Evolutionary conservation across 2,113 vertebrate species (phyloP), one percentile per base, ranked within the genome.

Genomic region (Acanthochromis polyacanthus): DNA sequence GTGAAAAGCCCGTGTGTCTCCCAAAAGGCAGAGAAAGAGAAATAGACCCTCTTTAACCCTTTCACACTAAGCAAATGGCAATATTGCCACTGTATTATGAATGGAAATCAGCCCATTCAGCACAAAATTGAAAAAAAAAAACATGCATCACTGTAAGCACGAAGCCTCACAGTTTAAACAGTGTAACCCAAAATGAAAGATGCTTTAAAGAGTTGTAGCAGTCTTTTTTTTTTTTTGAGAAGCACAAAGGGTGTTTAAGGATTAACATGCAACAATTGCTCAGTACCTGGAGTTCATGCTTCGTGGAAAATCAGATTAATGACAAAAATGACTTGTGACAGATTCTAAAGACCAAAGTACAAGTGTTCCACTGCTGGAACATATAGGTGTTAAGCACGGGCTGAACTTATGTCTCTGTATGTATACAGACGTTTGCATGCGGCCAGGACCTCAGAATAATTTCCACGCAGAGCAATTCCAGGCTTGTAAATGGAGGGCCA

Each of bases 401-500:
- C 10, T 60, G 23, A 56, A 78, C 48, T 19, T 10, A n/a, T 67
- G 66, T 57, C 68, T 57, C 28, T 70, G 57, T 62, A 62, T 75
- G 50, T 28, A 45, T 59, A 30, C 51, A 50, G 17, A 40, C 30
- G 63, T 71, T 70, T 80, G 28, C 78, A 46, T 75, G 65, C 52
- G 60, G 55, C 53, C 38, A 50, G 12, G 32, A 71, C 58, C 32
- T 75, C 16, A 1, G 51, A 62, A 78, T 58, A 10, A 75, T 82
- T 83, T 78, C 65, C 57, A 52, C 25, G 17, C 23, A 75, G 73
- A 72, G 68, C 57, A 48, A 84, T 71, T 75, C 56, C 68, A 73
- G 60, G 74, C 70, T 78, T 71, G 77, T 74, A 81, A 73, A 81
- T 48, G 46, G 66, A 75, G 71, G n/a, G 46, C 78, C 52, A 67